A percentile compares a stretch with the other conserved stretches of the same genome.
Evolutionary conservation across 1,140 invertebrate species (phyloP).

Genomic region (Zaprionus nigranus): DNA sequence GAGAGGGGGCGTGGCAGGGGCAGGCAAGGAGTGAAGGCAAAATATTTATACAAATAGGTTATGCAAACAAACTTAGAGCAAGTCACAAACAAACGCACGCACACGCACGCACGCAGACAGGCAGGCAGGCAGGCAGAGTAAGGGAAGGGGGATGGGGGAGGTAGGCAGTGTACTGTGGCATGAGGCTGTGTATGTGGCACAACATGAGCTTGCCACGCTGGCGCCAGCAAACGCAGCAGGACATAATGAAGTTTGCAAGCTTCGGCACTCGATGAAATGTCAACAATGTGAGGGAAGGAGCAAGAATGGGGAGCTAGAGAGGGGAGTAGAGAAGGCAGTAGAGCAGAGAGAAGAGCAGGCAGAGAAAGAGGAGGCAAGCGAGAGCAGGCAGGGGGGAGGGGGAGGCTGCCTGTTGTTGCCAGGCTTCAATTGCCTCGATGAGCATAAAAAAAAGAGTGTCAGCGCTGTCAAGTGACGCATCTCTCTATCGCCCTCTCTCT

Average conservation of each 20-base stretch:
- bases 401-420: slow-evolving; percentile 1
- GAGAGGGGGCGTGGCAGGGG: background rate
- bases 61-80: slow-evolving; percentile 83
- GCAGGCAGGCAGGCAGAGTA: slow-evolving; percentile 40
- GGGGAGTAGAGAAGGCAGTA: too few relatives aligned
- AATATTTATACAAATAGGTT: slow-evolving; percentile 84
- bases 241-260: slow-evolving; percentile 80
- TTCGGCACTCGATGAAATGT: slow-evolving; percentile 77
- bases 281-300: slow-evolving; percentile 40
- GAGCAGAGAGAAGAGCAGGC: background rate
- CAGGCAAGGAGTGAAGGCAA: slow-evolving; percentile 63
- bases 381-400: background rate
- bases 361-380: background rate
- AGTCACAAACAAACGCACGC: slow-evolving; percentile 61
- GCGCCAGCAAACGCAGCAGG: slow-evolving; percentile 75
- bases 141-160: slow-evolving; percentile 7
- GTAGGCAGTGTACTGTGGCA: background rate
- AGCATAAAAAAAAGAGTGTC: slow-evolving; percentile 14
- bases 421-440: slow-evolving; percentile 40
- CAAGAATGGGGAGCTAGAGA: too few relatives aligned
- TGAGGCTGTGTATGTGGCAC: slow-evolving; percentile 40
- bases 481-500: background rate
- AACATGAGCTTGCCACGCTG: slow-evolving; percentile 62
- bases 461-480: slow-evolving; percentile 32
- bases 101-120: slow-evolving; percentile 17